Evolutionary conservation across 2,888 invertebrate species (phyloP).

Genomic region (Eupeodes latifasciatus): DNA sequence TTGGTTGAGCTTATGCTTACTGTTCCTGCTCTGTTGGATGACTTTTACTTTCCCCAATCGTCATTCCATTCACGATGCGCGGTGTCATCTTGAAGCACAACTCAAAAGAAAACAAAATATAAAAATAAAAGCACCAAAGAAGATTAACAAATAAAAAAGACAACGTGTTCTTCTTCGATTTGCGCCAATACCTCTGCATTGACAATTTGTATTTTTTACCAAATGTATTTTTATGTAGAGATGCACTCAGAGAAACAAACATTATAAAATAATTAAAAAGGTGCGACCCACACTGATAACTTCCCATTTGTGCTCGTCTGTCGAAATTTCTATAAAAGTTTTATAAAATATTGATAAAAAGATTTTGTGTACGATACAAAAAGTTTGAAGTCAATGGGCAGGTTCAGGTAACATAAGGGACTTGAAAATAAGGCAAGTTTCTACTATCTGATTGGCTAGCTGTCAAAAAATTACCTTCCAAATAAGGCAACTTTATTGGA

Average conservation of each 20-base stretch:
- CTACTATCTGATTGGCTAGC: no score
- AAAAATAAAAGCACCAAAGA: constrained; percentile 17
- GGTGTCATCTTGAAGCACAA: constrained; percentile 70
- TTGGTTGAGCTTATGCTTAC: constrained; percentile 42
- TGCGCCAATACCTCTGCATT: constrained; percentile 53
- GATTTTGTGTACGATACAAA: no score
- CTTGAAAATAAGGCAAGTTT: no score
- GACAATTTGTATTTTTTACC: constrained; percentile 56
- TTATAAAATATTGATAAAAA: no score
- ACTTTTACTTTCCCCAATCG: constrained; percentile 77
- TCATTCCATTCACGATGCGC: constrained; percentile 73
- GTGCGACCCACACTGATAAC: no score
- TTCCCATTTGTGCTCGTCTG: no score
- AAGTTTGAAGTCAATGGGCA: no score
- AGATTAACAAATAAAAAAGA: constrained; percentile 50
- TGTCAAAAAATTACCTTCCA: no score
- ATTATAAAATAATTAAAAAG: background rate
- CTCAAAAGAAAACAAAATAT: constrained; percentile 20
- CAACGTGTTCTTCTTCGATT: constrained; percentile 67
- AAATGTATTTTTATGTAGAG: constrained; percentile 30
- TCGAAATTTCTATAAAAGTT: no score
- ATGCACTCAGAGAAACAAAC: constrained; percentile 2
- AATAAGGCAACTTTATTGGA: no score
- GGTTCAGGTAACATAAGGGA: no score
- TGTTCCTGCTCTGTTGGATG: constrained; percentile 64